Percentiles rank a stretch among this genome's conserved stretches.
phyloP scores from a whole-genome alignment of 30 jellyfish, hydroid and myxozoan species.

The Nemopilema nomurai region DNA sequence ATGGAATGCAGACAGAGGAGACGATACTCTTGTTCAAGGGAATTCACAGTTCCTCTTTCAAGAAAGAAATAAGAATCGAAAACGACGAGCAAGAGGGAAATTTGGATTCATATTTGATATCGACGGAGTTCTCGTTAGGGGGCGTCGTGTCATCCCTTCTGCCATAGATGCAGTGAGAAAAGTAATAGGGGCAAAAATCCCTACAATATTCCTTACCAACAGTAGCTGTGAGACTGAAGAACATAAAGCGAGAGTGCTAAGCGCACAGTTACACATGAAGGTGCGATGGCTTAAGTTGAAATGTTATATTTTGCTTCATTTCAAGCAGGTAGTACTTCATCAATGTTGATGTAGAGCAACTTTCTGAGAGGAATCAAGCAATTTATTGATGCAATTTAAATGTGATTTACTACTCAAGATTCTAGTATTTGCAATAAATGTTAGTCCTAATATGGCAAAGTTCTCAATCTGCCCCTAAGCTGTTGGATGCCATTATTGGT shows the following conservation, averaged over 20 bases:
- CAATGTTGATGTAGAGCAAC: neutral
- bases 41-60: slow-evolving; percentile 12
- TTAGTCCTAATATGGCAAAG: too few species aligned
- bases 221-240: slow-evolving; percentile 98
- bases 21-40: neutral
- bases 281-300: slow-evolving; percentile 6
- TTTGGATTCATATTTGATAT: slow-evolving; percentile 92
- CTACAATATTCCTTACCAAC: slow-evolving; percentile 81
- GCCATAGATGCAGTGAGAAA: slow-evolving; percentile 79
- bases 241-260: slow-evolving; percentile 69
- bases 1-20: neutral
- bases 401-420: too few species aligned
- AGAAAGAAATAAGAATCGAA: neutral
- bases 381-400: too few species aligned
- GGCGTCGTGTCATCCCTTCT: slow-evolving; percentile 82
- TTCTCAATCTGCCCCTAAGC: too few species aligned
- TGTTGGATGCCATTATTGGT: too few species aligned
- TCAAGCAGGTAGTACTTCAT: neutral
- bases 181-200: slow-evolving; percentile 57
- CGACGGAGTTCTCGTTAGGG: slow-evolving; percentile 94
- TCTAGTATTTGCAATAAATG: too few species aligned
- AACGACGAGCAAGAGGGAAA: neutral
- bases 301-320: neutral
- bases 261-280: slow-evolving; percentile 65
- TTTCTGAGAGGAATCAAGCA: neutral